phyloP scores from a whole-genome alignment of 2,113 vertebrate genomes.

The Piaya cayana region DNA sequence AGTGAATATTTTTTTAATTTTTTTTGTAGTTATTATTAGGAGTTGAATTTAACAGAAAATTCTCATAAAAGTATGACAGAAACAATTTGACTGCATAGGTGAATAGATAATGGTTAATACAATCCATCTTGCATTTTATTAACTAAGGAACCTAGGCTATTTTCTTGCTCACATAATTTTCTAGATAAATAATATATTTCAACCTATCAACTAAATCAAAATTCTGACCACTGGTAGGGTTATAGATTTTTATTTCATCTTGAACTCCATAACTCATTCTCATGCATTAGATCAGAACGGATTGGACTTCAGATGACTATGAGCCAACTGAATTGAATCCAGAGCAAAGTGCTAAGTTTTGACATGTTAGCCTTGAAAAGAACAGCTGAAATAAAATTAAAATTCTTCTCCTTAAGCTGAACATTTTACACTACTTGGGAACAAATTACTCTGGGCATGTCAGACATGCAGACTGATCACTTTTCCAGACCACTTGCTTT shows the following conservation, averaged over 20 bases:
- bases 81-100: not conserved
- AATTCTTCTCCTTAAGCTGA: slow-evolving; percentile 49
- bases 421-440: slow-evolving; percentile 12
- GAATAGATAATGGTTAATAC: not conserved
- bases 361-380: slow-evolving; percentile 46
- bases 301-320: slow-evolving; percentile 4
- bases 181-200: slow-evolving; percentile 22
- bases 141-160: not conserved
- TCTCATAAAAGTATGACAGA: not conserved
- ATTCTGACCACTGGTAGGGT: not conserved
- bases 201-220: not conserved
- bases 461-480: slow-evolving; percentile 14
- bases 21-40: not conserved
- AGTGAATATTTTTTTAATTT: not conserved
- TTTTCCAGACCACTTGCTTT: slow-evolving; percentile 47
- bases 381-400: slow-evolving; percentile 55
- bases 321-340: slow-evolving; percentile 32
- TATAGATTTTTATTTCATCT: slow-evolving; percentile 61
- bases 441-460: slow-evolving; percentile 29
- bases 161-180: not conserved
- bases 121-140: not conserved
- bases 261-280: slow-evolving; percentile 44
- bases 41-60: not conserved
- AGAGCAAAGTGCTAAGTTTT: slow-evolving; percentile 42
- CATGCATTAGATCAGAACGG: slow-evolving; percentile 30